phyloP scores from a whole-genome alignment of 2,888 invertebrate species.

The Cosmorhoe ocellata region DNA sequence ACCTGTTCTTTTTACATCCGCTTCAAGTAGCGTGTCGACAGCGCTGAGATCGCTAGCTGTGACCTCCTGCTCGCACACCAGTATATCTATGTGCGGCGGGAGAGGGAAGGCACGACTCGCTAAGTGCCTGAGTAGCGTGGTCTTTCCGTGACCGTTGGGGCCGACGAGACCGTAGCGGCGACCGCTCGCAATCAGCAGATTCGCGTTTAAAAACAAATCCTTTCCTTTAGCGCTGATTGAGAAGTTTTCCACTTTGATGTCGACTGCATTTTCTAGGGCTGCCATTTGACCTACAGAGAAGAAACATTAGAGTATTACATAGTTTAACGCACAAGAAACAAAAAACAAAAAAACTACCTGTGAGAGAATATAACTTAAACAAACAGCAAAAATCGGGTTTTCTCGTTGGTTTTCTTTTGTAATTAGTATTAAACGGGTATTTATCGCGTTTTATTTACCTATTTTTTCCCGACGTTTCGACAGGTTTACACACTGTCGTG shows the following conservation, averaged over 20 bases:
- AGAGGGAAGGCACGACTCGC: conserved; percentile 95
- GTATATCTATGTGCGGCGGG: conserved; percentile 96
- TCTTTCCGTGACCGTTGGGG: conserved; percentile 99
- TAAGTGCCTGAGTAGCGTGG: conserved; percentile 96
- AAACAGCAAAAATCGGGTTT: too few relatives aligned
- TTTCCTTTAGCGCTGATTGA: conserved; percentile 99
- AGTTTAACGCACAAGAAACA: too few relatives aligned
- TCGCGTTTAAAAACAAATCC: conserved; percentile 98
- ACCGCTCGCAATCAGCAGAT: conserved; percentile 94
- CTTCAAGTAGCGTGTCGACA: conserved; percentile 95
- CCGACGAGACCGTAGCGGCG: conserved; percentile 98
- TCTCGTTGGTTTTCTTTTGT: too few relatives aligned
- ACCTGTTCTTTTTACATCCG: conserved; percentile 93
- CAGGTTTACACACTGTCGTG: too few relatives aligned
- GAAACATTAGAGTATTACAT: background rate
- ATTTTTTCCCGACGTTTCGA: too few relatives aligned
- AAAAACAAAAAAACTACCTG: too few relatives aligned
- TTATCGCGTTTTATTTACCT: too few relatives aligned
- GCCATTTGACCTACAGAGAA: conserved; percentile 84
- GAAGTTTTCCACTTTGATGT: conserved; percentile 99
- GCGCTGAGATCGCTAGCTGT: conserved; percentile 96
- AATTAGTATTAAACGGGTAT: too few relatives aligned
- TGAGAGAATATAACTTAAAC: too few relatives aligned
- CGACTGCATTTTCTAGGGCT: conserved; percentile 95
- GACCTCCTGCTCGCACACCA: conserved; percentile 99